phyloP scores from a whole-genome alignment of 2,797 vertebrate species.

The Acanthis flammea region DNA sequence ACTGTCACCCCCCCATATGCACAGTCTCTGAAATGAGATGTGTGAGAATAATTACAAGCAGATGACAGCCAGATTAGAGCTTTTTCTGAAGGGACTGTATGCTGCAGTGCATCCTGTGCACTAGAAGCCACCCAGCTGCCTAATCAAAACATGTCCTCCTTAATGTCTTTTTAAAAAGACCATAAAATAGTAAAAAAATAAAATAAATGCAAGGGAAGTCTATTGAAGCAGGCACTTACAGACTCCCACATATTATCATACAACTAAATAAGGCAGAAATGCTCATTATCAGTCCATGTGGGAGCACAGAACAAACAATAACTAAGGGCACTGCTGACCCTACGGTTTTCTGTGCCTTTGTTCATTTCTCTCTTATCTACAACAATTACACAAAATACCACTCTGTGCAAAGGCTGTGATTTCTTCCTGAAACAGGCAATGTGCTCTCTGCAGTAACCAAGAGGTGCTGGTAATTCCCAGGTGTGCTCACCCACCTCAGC shows the following conservation, averaged over 20 bases:
- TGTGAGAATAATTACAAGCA: neutral
- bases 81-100: neutral
- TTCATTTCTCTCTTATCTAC: neutral
- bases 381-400: neutral
- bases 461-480: neutral
- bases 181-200: neutral
- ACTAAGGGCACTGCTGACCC: neutral
- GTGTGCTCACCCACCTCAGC: neutral
- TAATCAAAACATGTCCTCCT: neutral
- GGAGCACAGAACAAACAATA: slow-evolving; percentile 5
- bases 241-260: neutral
- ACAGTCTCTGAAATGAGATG: neutral
- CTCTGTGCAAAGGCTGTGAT: neutral
- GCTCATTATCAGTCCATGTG: neutral
- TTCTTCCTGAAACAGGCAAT: neutral
- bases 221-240: neutral
- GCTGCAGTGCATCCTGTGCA: neutral
- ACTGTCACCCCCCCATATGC: neutral
- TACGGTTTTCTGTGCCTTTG: neutral
- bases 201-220: neutral
- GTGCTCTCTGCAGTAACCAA: neutral
- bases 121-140: neutral
- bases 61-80: neutral
- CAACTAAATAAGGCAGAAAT: neutral
- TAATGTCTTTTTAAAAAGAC: neutral